Base-by-base conservation (phyloP, 53 echinoderm and acorn worm genomes). In the Pentamera pediparva region DNA sequence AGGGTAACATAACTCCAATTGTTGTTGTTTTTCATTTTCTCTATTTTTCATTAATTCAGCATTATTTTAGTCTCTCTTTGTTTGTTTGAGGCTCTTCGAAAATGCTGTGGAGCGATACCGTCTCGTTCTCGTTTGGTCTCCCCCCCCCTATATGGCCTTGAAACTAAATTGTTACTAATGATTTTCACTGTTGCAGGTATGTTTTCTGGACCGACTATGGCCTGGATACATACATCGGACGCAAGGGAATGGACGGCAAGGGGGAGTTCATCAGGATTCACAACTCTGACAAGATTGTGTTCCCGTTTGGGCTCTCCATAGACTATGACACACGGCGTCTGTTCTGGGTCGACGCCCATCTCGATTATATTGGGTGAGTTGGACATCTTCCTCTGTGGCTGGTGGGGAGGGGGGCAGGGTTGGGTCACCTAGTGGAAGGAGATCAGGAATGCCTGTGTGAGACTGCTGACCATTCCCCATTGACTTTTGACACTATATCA, bases 181-280 rank as follows among this genome's bases (percentile, higher is more conserved):
- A 19, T 55, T 55, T n/a, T 65, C 2, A 11, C 34, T 17, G 13
- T 39, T 10, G 11, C 65, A 65, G 65, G 10, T 65, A 70, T 36
- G 65, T 95, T 13, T 95, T 81, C 74, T 95, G 90, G 90, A 91
- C 96, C 4, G 96, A 95, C 75, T 90, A 76, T 82, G 87, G 90
- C 24, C 50, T 95, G 29, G 84, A 72, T 51, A 37, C 86, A 15
- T 85, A 95, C 85, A 95, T 95, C 52, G 96, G 96, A 17, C 76
- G 82, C 22, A 82, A 86, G 33, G 96, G 91, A 2, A 89, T 91
- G 89, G 96, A 95, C 38, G 96, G 96, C 10, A 83, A 62, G 32
- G 49, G 49, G 15, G 52, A 73, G 5, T 79, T 15, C 54, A 49
- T 79, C 10, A 38, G 80, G 0, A 81, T 79, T 61, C 80, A 77